Base-by-base conservation (phyloP, 2,888 invertebrate species). In the Ellobium chinense region DNA sequence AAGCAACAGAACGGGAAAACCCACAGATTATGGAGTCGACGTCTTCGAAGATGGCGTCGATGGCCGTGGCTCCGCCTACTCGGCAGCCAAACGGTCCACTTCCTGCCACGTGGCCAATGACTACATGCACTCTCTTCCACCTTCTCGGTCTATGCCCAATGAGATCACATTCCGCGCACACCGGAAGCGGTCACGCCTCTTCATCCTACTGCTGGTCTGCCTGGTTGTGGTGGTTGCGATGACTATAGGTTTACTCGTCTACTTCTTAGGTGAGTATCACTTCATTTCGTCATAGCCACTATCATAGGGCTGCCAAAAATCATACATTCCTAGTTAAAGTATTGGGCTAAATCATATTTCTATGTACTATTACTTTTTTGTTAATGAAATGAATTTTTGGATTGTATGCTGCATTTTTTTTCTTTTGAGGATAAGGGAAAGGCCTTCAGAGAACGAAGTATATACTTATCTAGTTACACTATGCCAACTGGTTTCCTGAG, bases 211-310 rank as follows among this genome's bases (percentile, higher is more conserved):
- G 54, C 62, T 74, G 36, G 63, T 82, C 24, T 56, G 81, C 39
- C 39, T 82, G 18, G 56, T 85, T n/a, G 31, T 83, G 39, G 76
- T 85, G 18, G 76, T 83, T 21, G 82, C 84, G 18, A 24, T 86
- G 39, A 76, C 84, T 29, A 74, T 86, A 24, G 85, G 85, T 60
- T 81, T 87, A 37, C 77, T 87, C 27, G 83, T 85, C 66, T 82
- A 84, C 66, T 85, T 86, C 63, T 58, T 84, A 69, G 84, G 86
- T 86, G 68, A 85, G 83, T 85, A 58, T 5, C 12, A n/a, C 46
- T 18, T 46, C 7, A 46, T 46, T 7, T 46, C 46, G n/a, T n/a
- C n/a, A n/a, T n/a, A n/a, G n/a, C n/a, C n/a, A n/a, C n/a, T n/a
- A n/a, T n/a, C n/a, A n/a, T n/a, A n/a, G n/a, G n/a, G n/a, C n/a